Evolutionary conservation across 2,888 invertebrate genomes (phyloP), one percentile per base, ranked within the genome.

Genomic region (Rhagonycha lutea): DNA sequence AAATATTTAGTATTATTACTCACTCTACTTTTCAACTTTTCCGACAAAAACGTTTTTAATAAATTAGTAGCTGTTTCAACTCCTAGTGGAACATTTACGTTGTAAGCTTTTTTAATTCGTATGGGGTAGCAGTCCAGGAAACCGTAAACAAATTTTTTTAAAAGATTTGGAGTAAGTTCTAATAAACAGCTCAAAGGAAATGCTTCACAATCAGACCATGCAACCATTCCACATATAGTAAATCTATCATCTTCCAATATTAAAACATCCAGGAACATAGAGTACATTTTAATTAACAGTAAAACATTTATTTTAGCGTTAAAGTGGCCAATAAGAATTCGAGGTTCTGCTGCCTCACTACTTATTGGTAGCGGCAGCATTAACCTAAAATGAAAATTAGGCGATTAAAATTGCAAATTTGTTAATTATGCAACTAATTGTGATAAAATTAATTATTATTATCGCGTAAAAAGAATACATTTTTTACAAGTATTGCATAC

Each of bases 321-420:
- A 18, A 12, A 32, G 32, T 32, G 32, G 12, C 5, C 12, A 4
- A 12, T 18, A 12, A 72, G 5, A 14, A 68, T 26, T 0, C 67
- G 18, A 26, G 67, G 29, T 14, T 28, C 68, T 32, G 29, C 11
- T 10, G 1, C 14, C 7, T n/a, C 14, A 7, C 5, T 12, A 63
- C 18, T 24, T 24, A 12, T 18, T 24, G 63, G 32, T 68, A 29
- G 14, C n/a, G 68, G 28, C 11, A 68, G 14, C 8, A 68, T 0
- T 12, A 68, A 7, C 11, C 29, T 68, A 68, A 29, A 68, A 29
- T 3, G 7, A 2, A 10, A 24, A n/a, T 68, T 10, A n/a, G 8
- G n/a, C 12, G 14, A 4, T 29, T 10, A 12, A 4, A 69, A 83
- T 79, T 18, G 1, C 18, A 18, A 18, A 18, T 2, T 18, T 18